Percentiles rank a stretch among this genome's conserved stretches.
Evolutionary conservation across 2,888 invertebrate species (phyloP).

Genomic region (Quadroppia sp.): DNA sequence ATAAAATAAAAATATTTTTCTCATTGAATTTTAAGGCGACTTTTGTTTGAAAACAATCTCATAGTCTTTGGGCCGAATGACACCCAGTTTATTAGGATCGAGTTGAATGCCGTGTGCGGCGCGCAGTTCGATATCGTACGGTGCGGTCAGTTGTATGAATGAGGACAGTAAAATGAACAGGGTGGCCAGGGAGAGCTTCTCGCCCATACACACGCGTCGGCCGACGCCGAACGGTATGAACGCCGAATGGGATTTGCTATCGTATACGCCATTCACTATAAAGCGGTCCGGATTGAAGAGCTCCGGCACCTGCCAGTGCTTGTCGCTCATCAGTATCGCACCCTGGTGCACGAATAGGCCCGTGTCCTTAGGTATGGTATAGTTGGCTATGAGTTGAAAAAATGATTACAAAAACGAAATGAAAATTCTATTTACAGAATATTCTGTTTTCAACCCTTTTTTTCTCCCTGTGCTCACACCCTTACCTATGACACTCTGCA

Average conservation of each 20-base stretch:
- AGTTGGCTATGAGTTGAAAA: neutral
- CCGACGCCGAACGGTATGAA: conserved; percentile 20
- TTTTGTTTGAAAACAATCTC: too few species aligned
- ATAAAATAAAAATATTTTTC: too few species aligned
- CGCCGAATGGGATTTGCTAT: neutral
- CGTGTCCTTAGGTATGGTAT: neutral
- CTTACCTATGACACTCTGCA: neutral
- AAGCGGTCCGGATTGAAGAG: conserved; percentile 14
- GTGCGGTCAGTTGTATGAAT: neutral
- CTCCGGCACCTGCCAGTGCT: neutral
- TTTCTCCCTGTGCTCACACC: too few species aligned
- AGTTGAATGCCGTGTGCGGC: conserved; percentile 54
- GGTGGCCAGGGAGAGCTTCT: conserved; percentile 1
- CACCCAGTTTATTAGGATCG: too few species aligned
- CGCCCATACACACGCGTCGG: conserved; percentile 31
- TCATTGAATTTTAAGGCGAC: too few species aligned
- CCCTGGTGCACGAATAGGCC: neutral
- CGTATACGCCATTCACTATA: neutral
- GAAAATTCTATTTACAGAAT: neutral
- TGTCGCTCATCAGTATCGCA: neutral
- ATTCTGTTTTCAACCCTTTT: too few species aligned
- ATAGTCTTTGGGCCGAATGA: too few species aligned
- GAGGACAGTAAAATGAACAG: neutral
- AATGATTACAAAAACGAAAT: neutral
- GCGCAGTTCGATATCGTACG: neutral